Evolutionary conservation across 1,140 invertebrate species (phyloP), one percentile per base, ranked within the genome.

Genomic region (Acyrthosiphon pisum): DNA sequence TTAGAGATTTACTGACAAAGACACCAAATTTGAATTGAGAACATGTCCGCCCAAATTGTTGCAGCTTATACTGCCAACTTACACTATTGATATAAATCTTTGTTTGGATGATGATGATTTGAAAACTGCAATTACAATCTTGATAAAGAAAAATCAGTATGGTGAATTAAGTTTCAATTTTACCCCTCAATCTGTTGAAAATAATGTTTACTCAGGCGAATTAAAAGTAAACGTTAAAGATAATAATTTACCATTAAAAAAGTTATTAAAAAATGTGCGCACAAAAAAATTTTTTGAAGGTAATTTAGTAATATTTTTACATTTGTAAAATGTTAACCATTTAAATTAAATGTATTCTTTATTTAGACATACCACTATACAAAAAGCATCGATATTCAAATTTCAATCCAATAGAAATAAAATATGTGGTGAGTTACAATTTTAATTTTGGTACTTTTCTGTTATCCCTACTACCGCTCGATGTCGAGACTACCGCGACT

Each of bases 161-260:
- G 90, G 90, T 44, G 56, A 91, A 46, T 11, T 91, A 22, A 46
- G 41, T 91, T 91, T 91, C 26, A 20, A 4, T 91, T 91, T 91
- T 76, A 81, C 18, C n/a, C 90, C 90, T 46, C 6, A 91, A 23
- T 76, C 30, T 22, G 9, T 91, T n/a, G 2, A 91, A 20, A 81
- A 91, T 48, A 46, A 68, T 91, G 20, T 91, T 91, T 91, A 91
- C 6, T 46, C 14, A 3, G 90, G 90, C 2, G 23, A 46, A 91
- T 81, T 91, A 76, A 11, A 20, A 6, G 60, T 91, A 46, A 11
- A 48, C 23, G 11, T 35, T 76, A n/a, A 46, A 48, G 44, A 9
- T 22, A 46, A 81, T 35, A 68, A 76, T n/a, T 48, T 44, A 76
- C 26, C 90, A 46, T 46, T 91, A 30, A 76, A 91, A 35, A 91